Conservation (phyloP, 1,140 invertebrate genomes). For the Megalonaias nervosa region DNA sequence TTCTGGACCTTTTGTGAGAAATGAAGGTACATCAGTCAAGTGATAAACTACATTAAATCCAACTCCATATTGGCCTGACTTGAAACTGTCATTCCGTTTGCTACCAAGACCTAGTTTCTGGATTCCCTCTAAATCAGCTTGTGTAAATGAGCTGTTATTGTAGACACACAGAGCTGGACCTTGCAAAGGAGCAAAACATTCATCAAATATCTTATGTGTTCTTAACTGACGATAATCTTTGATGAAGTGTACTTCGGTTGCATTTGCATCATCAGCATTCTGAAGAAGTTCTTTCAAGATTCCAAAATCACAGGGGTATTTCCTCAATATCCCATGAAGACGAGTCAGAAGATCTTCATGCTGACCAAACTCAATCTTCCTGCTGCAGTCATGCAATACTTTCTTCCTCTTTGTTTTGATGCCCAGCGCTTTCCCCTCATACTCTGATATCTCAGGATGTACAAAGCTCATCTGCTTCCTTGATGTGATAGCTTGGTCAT, state of each 20-base stretch:
- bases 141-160: conserved; percentile 62
- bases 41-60: conserved; percentile 67
- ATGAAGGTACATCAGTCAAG: conserved; percentile 63
- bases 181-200: conserved; percentile 44
- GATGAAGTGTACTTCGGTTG: conserved; percentile 63
- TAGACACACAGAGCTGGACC: conserved; percentile 61
- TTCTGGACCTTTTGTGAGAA: conserved; percentile 49
- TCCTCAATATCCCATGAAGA: conserved; percentile 50
- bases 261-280: conserved; percentile 71
- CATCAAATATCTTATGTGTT: conserved; percentile 37
- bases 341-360: conserved; percentile 56
- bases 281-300: conserved; percentile 60
- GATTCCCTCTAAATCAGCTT: conserved; percentile 60
- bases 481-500: conserved; percentile 29
- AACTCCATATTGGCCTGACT: conserved; percentile 61
- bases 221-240: conserved; percentile 49
- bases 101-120: conserved; percentile 57
- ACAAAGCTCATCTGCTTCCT: conserved; percentile 33
- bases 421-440: conserved; percentile 29
- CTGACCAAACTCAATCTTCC: conserved; percentile 51
- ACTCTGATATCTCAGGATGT: conserved; percentile 23
- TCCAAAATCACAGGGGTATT: conserved; percentile 56
- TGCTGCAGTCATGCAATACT: conserved; percentile 2
- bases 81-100: conserved; percentile 46
- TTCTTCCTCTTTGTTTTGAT: conserved; percentile 39